Evolutionary conservation across 2,797 vertebrate genomes (phyloP).

Genomic region (Ptychobarbus kaznakovi): DNA sequence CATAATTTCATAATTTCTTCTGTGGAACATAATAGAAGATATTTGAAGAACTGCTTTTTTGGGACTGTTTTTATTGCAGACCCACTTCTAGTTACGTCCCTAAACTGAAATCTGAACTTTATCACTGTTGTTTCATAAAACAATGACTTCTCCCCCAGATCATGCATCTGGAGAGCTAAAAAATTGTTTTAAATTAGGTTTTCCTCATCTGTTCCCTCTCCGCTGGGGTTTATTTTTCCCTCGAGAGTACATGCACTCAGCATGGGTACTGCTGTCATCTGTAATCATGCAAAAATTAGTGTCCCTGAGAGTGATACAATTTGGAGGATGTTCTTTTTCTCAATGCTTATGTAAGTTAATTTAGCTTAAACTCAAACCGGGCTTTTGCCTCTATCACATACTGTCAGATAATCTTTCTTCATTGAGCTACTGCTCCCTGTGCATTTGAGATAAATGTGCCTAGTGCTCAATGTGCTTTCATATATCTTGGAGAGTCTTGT

Average conservation of each 20-base stretch:
- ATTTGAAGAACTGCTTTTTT: background rate
- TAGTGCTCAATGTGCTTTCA: constrained; percentile 10
- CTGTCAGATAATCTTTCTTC: constrained; percentile 37
- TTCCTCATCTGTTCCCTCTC: constrained; percentile 41
- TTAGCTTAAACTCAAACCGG: constrained; percentile 30
- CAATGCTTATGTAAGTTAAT: constrained; percentile 39
- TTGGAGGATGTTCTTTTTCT: constrained; percentile 44
- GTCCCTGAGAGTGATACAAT: constrained; percentile 48
- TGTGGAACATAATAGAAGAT: background rate
- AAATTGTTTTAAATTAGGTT: constrained; percentile 54
- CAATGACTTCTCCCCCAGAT: constrained; percentile 19
- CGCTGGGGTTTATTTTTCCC: constrained; percentile 41
- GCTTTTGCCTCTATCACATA: constrained; percentile 3
- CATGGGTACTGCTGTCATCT: constrained; percentile 36
- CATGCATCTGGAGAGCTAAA: constrained; percentile 30
- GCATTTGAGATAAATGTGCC: constrained; percentile 19
- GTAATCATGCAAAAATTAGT: constrained; percentile 35
- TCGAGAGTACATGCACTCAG: constrained; percentile 15
- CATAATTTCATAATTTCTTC: background rate
- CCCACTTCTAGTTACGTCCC: background rate
- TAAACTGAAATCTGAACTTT: background rate
- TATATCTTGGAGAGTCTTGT: constrained; percentile 34
- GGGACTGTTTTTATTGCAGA: constrained; percentile 4
- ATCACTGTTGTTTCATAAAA: constrained; percentile 7
- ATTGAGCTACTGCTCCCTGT: constrained; percentile 9